Percentiles rank a stretch among this genome's conserved stretches.
Conservation (phyloP, 2,797 vertebrate genomes). For the Peromyscus nudipes region DNA sequence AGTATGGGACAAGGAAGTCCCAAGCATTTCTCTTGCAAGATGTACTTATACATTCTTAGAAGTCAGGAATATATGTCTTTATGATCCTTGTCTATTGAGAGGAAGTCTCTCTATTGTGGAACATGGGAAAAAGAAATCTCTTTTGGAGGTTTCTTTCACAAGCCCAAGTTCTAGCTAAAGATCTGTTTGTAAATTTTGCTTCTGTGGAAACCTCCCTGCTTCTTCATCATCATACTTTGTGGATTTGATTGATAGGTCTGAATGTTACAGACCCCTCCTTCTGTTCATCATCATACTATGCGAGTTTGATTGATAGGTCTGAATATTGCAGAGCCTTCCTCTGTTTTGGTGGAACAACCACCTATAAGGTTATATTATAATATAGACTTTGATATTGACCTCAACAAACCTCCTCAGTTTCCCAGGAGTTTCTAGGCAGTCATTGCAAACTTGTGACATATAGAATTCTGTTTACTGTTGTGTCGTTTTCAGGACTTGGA, state of each 20-base stretch:
- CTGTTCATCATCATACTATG: background rate
- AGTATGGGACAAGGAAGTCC: background rate
- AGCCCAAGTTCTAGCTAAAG: background rate
- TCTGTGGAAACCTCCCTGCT: background rate
- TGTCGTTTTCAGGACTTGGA: background rate
- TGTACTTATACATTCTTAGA: background rate
- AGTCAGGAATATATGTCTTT: background rate
- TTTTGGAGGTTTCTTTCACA: conserved; percentile 1
- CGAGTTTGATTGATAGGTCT: background rate
- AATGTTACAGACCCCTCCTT: background rate
- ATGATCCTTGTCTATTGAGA: background rate
- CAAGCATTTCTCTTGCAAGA: background rate
- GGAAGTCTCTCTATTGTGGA: background rate
- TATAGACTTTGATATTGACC: background rate
- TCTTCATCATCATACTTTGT: background rate
- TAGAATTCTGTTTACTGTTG: background rate
- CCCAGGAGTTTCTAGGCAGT: background rate
- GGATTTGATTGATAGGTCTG: background rate
- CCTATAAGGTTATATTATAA: background rate
- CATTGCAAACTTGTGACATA: background rate
- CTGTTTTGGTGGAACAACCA: background rate
- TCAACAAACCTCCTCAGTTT: background rate
- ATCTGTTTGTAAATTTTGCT: background rate
- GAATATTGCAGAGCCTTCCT: background rate
- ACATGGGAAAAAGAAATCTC: background rate